Evolutionary conservation across 2,797 vertebrate genomes (phyloP).

Genomic region (Clamator glandarius): DNA sequence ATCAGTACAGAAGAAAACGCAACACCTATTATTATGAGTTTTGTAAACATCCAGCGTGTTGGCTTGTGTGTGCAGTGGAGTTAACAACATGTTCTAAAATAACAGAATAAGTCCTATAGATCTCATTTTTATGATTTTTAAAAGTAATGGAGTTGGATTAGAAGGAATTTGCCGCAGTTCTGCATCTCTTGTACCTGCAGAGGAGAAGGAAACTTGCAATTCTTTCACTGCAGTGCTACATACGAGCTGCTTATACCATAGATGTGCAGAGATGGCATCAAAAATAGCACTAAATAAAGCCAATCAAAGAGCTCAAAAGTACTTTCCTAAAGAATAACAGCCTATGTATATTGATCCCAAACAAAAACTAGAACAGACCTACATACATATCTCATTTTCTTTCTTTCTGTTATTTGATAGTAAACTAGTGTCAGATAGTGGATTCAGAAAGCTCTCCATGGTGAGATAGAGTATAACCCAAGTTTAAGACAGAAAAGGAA

Average conservation of each 20-base stretch:
- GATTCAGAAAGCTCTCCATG: background rate
- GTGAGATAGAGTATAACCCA: background rate
- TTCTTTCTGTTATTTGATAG: background rate
- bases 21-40: conserved; percentile 44
- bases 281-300: background rate
- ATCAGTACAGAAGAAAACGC: conserved; percentile 18
- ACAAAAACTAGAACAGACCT: background rate
- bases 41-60: conserved; percentile 35
- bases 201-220: background rate
- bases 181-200: background rate
- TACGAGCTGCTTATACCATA: too few species aligned
- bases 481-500: background rate
- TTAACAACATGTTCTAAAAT: conserved; percentile 11
- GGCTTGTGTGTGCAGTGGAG: background rate
- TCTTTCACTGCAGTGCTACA: background rate
- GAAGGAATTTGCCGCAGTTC: conserved; percentile 2
- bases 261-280: background rate
- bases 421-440: background rate
- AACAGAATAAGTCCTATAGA: background rate
- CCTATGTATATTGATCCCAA: background rate
- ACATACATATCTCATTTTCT: background rate
- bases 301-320: background rate
- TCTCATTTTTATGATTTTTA: background rate
- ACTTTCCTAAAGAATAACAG: background rate
- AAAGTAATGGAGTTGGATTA: background rate